Percentiles rank a stretch among this genome's conserved stretches.
Conservation (phyloP, 2,888 invertebrate genomes). For the Sepioteuthis lessoniana region DNA sequence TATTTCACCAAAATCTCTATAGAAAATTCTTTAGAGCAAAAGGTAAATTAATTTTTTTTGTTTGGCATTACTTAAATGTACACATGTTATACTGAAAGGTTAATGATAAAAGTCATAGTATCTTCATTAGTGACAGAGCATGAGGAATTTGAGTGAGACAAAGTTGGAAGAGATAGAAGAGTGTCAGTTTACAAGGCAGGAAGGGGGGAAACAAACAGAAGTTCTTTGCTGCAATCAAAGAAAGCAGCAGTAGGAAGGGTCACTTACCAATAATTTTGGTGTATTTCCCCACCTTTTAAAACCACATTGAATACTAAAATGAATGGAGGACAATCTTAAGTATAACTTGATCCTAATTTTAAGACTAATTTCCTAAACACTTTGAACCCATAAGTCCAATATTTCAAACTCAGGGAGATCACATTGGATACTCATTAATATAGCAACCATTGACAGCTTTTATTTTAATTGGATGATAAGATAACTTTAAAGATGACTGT, state of each 20-base stretch:
- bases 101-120: neutral
- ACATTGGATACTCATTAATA: too few relatives aligned
- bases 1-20: too few relatives aligned
- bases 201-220: neutral
- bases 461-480: too few relatives aligned
- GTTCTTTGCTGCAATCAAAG: neutral
- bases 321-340: too few relatives aligned
- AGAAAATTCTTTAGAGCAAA: too few relatives aligned
- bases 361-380: too few relatives aligned
- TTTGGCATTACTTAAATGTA: neutral
- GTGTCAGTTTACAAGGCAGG: conserved; percentile 23
- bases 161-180: neutral
- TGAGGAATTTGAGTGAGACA: neutral
- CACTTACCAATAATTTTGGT: neutral
- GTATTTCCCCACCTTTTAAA: neutral
- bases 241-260: neutral
- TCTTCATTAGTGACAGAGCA: neutral
- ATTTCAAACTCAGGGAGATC: too few relatives aligned
- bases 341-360: too few relatives aligned
- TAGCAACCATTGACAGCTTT: too few relatives aligned
- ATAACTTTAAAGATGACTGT: too few relatives aligned
- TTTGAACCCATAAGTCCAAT: too few relatives aligned
- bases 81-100: neutral
- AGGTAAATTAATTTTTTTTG: neutral
- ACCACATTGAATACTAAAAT: neutral